Evolutionary conservation across 2,888 invertebrate genomes (phyloP).

Genomic region (Drosophila falleni): DNA sequence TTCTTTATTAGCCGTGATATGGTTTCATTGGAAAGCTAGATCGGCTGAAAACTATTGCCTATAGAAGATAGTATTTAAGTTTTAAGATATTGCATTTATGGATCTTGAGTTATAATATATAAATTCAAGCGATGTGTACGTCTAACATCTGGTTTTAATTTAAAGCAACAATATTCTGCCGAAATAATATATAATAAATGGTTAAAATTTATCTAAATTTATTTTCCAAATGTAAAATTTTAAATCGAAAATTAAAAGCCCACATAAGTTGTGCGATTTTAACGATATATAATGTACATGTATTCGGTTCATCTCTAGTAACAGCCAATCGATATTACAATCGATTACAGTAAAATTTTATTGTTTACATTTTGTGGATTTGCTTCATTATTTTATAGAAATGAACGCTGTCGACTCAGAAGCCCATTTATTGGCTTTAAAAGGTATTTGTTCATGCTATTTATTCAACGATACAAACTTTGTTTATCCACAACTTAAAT

Average conservation of each 20-base stretch:
- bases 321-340: constrained; percentile 4
- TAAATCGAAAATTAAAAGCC: background rate
- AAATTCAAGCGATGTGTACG: background rate
- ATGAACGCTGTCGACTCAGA: constrained; percentile 82
- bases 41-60: background rate
- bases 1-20: constrained; percentile 91
- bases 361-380: constrained; percentile 23
- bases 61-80: background rate
- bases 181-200: background rate
- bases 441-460: constrained; percentile 72
- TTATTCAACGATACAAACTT: background rate
- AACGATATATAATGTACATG: background rate
- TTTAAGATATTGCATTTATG: constrained; percentile 11
- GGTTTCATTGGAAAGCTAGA: constrained; percentile 82
- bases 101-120: background rate
- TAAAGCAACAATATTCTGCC: background rate
- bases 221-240: background rate
- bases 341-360: constrained; percentile 14
- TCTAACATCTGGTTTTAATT: background rate
- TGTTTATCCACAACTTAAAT: background rate
- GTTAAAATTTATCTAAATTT: background rate
- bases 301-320: constrained; percentile 22
- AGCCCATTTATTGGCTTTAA: constrained; percentile 84
- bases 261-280: background rate
- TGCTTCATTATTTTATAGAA: constrained; percentile 9